Percentiles rank a stretch among this genome's conserved stretches.
Conservation (phyloP, 2,113 vertebrate species). For the Cryptomyrus ogoouensis region DNA sequence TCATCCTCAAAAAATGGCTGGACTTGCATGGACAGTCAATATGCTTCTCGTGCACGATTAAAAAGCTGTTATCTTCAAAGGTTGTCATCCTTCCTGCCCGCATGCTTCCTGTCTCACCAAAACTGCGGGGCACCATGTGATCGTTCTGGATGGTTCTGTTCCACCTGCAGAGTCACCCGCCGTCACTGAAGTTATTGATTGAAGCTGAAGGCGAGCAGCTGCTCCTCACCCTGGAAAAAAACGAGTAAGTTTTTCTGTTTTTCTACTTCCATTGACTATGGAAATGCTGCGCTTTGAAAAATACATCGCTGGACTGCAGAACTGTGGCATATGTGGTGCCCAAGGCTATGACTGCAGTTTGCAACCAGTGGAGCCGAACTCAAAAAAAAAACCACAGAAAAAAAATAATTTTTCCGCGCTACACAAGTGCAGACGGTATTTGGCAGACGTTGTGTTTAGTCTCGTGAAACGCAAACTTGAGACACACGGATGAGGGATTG, state of each 20-base stretch:
- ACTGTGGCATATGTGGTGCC: constrained; percentile 26
- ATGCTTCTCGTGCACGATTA: background rate
- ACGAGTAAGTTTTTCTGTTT: constrained; percentile 65
- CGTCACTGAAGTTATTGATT: constrained; percentile 67
- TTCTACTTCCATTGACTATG: background rate
- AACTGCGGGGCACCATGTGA: background rate
- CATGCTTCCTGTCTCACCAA: background rate
- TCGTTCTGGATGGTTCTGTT: constrained; percentile 11
- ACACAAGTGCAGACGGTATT: constrained; percentile 20
- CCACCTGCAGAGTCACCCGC: constrained; percentile 71
- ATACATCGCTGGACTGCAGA: background rate
- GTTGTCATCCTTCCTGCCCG: background rate
- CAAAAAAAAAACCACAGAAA: background rate
- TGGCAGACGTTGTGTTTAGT: constrained; percentile 25
- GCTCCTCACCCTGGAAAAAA: constrained; percentile 77
- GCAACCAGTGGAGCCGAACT: constrained; percentile 22
- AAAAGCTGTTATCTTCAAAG: background rate
- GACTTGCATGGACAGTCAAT: background rate
- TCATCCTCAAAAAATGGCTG: background rate
- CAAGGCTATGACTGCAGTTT: constrained; percentile 17
- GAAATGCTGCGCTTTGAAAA: background rate
- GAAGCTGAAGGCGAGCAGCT: constrained; percentile 64
- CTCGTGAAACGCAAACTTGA: constrained; percentile 42
- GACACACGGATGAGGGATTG: constrained; percentile 32
- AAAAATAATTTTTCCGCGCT: constrained; percentile 16